Evolutionary conservation across 2,113 vertebrate genomes (phyloP), one percentile per base, ranked within the genome.

Genomic region (Gadus chalcogrammus): DNA sequence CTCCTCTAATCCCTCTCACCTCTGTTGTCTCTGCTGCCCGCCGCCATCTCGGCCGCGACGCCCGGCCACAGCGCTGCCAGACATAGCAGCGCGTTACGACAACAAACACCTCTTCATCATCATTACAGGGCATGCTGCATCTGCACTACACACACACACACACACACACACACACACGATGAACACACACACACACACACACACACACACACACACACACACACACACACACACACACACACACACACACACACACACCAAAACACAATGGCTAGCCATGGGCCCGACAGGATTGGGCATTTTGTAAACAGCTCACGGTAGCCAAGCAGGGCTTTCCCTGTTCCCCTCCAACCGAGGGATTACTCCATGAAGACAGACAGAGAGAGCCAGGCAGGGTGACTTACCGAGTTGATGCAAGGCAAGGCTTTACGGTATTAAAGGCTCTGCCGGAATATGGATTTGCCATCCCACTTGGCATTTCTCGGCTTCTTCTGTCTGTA

Each of bases 51-150:
- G 56, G 74, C 60, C 75, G 31, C 31, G 5, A 4, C 31, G 31
- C 31, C 31, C 31, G 20, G 70, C 76, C 56, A 2, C 16, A 48
- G 12, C 42, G 38, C 81, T 81, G 85, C 84, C 56, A 81, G 78
- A 71, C 56, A 70, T 70, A 74, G 5, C 70, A 80, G 80, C 82
- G 12, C 42, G 11, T 48, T 88, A 75, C 79, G 81, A 83, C 79
- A 91, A 90, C 82, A 89, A 89, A 89, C 79, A 84, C 72, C 65
- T 67, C 76, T 85, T 85, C 80, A 83, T 89, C 84, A 85, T 83
- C 80, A 80, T 87, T 81, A 81, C 70, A 58, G 71, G 42, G 38
- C 68, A 62, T 61, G 69, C 75, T 69, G 76, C 76, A 69, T 82
- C 80, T 81, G 74, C 79, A 65, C 61, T 15, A 66, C 75, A 61